These are phyloP conservation scores for Sinocyclocheilus anophthalmus DNA, from an alignment of 2,113 vertebrate species.

Conservation along the genomic window DNA sequence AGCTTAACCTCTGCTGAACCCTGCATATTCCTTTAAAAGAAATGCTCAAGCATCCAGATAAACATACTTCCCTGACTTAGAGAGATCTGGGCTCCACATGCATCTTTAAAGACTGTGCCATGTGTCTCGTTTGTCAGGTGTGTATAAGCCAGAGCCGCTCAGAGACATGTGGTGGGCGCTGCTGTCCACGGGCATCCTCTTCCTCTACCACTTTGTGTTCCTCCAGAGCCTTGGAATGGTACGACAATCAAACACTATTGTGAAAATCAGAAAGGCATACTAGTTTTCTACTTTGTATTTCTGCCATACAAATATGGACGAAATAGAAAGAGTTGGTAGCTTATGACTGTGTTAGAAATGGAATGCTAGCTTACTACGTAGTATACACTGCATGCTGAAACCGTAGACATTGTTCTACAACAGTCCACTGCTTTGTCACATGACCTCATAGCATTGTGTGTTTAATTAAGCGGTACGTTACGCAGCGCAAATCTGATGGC, in stretches of 20 bases:
- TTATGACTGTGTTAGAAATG: not conserved
- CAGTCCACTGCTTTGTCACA: not conserved
- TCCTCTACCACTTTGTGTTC: conserved; percentile 94
- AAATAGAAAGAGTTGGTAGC: not conserved
- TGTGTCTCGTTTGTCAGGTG: conserved; percentile 72
- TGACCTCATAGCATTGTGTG: not conserved
- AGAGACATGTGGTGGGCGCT: conserved; percentile 95
- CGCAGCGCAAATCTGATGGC: too few relatives aligned
- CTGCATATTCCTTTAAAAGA: not conserved
- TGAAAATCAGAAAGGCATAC: not conserved
- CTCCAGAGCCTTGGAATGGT: conserved; percentile 95
- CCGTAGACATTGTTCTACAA: not conserved
- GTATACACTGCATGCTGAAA: not conserved
- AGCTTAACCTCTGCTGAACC: not conserved
- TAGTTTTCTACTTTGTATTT: not conserved
- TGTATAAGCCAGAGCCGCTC: conserved; percentile 92
- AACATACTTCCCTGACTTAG: not conserved
- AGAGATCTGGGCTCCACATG: not conserved
- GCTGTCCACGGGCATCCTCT: conserved; percentile 91
- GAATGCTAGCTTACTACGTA: not conserved
- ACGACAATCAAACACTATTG: conserved; percentile 64
- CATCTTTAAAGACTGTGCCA: not conserved
- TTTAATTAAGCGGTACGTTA: not conserved
- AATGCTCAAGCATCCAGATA: not conserved
- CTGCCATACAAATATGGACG: not conserved